phyloP scores from a whole-genome alignment of 2,888 invertebrate species.

The Lasioglossum figueresi region DNA sequence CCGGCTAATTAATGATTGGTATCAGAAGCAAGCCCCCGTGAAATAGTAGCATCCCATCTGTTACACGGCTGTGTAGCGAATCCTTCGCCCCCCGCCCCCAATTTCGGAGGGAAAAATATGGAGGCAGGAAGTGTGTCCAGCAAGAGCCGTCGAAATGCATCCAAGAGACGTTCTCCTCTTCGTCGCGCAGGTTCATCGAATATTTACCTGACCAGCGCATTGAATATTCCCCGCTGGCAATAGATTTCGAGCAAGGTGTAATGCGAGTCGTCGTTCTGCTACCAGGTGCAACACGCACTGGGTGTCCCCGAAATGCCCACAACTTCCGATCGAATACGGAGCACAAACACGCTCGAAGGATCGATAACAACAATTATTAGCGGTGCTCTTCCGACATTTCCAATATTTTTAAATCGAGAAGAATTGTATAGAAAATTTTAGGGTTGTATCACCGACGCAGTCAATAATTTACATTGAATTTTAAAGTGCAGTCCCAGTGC shows the following conservation, averaged over 20 bases:
- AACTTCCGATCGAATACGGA: not conserved
- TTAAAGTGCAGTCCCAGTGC: not conserved
- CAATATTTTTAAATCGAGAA: not conserved
- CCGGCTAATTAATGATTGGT: conserved; percentile 12
- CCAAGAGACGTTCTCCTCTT: conserved; percentile 31
- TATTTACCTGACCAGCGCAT: conserved; percentile 80
- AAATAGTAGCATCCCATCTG: not conserved
- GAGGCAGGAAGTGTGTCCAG: conserved; percentile 9
- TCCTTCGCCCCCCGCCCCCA: not conserved
- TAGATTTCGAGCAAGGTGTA: conserved; percentile 78
- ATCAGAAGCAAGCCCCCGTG: not conserved
- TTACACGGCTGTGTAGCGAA: conserved; percentile 15
- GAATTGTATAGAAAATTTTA: not conserved
- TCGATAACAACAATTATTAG: not conserved
- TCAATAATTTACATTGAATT: not conserved
- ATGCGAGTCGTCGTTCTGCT: conserved; percentile 62
- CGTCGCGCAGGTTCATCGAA: conserved; percentile 76
- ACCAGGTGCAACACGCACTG: conserved; percentile 17
- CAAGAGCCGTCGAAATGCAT: conserved; percentile 29
- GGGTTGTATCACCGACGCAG: not conserved
- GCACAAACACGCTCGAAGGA: not conserved
- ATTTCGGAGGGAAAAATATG: conserved; percentile 45
- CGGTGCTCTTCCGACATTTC: not conserved
- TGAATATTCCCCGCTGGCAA: conserved; percentile 78
- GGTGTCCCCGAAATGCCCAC: conserved; percentile 25